Evolutionary conservation across 2,888 invertebrate genomes (phyloP), one percentile per base, ranked within the genome.

Genomic region (Geophilus truncorum): DNA sequence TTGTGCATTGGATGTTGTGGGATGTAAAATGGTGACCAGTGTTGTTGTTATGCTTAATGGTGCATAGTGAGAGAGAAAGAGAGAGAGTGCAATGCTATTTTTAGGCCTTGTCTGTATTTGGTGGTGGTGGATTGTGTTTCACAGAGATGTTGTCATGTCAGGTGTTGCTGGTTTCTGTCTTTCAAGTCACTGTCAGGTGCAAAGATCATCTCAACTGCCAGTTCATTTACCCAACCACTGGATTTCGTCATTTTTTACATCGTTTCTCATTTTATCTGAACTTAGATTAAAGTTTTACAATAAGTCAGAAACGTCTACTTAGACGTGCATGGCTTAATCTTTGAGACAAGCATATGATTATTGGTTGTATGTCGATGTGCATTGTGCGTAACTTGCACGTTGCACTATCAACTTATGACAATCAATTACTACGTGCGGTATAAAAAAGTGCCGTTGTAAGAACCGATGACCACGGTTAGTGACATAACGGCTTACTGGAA

Each of bases 21-120:
- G 57, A 18, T 10, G 21, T 18, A 62, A 62, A 62, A 62, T 62
- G 23, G 23, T 62, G 57, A 21, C n/a, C 57, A 23, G 57, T 62
- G 57, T 62, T 62, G n/a, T 62, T 62, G 57, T 62, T 62, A 62
- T 62, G 57, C 23, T 62, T 62, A 62, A 62, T 62, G 57, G 18
- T 62, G 57, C 57, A 62, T 62, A 62, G 57, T 62, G n/a, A n/a
- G n/a, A n/a, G n/a, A n/a, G n/a, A n/a, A n/a, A n/a, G 57, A 62
- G 57, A 62, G 21, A 23, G 21, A 23, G 18, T 62, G 57, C 57
- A 23, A n/a, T 62, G n/a, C 57, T 62, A 62, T 62, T 62, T 62
- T 62, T 62, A 62, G 57, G 23, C 1, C 21, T 12, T 62, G 57
- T 62, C 57, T 62, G 57, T 62, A 62, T 62, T 62, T 62, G 57